Percentiles rank a stretch among this genome's conserved stretches.
phyloP scores from a whole-genome alignment of 2,113 vertebrate species.

The Vanacampus margaritifer region DNA sequence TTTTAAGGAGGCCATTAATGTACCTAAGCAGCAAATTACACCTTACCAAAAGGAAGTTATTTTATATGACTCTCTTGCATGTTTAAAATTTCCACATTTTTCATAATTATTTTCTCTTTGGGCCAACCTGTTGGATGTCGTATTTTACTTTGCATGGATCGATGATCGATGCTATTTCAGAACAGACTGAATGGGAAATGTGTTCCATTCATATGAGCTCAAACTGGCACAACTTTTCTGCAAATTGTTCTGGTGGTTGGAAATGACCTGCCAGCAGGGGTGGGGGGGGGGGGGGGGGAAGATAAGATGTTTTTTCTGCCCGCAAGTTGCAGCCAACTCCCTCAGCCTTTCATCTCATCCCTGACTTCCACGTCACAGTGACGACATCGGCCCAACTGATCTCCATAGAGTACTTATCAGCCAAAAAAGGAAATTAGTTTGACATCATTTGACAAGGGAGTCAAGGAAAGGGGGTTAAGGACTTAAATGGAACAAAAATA shows the following conservation, averaged over 20 bases:
- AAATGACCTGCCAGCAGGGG: conserved; percentile 54
- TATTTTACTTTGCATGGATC: not conserved
- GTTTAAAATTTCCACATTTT: conserved; percentile 7
- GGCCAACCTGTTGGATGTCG: no score
- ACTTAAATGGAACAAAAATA: conserved; percentile 8
- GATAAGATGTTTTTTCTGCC: conserved; percentile 31
- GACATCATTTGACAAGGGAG: conserved; percentile 48
- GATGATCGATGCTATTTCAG: not conserved
- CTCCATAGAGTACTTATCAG: conserved; percentile 68
- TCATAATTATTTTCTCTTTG: no score
- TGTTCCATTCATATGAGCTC: not conserved
- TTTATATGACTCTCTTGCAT: conserved; percentile 9
- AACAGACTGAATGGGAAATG: not conserved
- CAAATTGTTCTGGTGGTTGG: conserved; percentile 8
- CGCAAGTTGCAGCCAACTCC: conserved; percentile 4
- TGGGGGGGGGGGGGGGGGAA: conserved; percentile 63
- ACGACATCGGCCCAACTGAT: conserved; percentile 58
- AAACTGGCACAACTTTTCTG: not conserved
- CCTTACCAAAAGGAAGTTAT: conserved; percentile 21
- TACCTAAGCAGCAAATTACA: conserved; percentile 19
- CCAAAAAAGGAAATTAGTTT: conserved; percentile 53
- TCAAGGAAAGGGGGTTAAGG: not conserved
- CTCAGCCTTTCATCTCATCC: conserved; percentile 14
- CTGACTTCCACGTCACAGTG: conserved; percentile 36
- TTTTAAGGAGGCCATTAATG: conserved; percentile 32